Conservation (phyloP, 2,113 vertebrate species). For the Centrocercus urophasianus region DNA sequence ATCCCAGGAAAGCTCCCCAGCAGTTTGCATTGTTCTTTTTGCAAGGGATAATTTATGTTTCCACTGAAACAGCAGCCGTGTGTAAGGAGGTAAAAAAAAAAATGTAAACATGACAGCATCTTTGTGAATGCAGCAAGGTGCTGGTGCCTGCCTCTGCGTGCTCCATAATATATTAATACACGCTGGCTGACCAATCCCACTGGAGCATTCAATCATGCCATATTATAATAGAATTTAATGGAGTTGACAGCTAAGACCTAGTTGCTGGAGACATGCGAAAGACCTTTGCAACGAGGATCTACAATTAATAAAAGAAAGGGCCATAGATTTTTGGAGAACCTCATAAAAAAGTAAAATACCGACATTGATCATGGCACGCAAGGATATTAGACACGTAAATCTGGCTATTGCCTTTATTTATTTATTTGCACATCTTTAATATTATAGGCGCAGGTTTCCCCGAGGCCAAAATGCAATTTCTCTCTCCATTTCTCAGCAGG, state of each 20-base stretch:
- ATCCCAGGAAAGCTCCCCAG: not conserved
- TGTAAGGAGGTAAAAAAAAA: not conserved
- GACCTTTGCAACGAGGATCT: constrained; percentile 51
- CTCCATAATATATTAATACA: constrained; percentile 53
- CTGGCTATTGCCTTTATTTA: constrained; percentile 30
- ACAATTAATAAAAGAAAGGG: constrained; percentile 52
- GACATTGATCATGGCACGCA: not conserved
- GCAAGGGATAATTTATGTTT: constrained; percentile 46
- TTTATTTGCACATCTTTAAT: constrained; percentile 55
- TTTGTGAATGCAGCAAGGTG: constrained; percentile 43
- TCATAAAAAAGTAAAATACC: constrained; percentile 65
- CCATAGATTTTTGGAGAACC: constrained; percentile 61
- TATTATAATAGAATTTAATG: constrained; percentile 62
- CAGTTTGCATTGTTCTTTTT: constrained; percentile 34
- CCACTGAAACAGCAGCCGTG: not conserved
- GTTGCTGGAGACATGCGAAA: constrained; percentile 52
- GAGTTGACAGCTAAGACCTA: constrained; percentile 61
- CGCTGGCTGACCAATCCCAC: constrained; percentile 37
- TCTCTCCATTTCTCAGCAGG: constrained; percentile 62
- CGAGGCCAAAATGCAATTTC: constrained; percentile 51
- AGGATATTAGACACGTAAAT: constrained; percentile 50
- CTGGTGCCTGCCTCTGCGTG: constrained; percentile 12
- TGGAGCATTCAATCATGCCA: constrained; percentile 54
- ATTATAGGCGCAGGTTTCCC: constrained; percentile 46
- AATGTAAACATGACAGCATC: constrained; percentile 63